Base-by-base conservation (phyloP, 2,113 vertebrate species). In the Tyto alba region DNA sequence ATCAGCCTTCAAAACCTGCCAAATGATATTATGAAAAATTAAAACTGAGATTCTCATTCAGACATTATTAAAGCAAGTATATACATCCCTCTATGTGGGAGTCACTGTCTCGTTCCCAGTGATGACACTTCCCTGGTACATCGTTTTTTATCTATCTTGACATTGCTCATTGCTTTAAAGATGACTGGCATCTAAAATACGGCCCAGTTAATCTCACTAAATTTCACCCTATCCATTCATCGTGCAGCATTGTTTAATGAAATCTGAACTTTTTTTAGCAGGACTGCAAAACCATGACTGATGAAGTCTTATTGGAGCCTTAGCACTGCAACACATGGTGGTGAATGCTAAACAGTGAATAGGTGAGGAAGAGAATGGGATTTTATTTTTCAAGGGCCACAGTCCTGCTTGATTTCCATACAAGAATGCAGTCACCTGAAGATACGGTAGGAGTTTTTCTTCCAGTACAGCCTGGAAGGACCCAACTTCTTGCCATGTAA, bases 161-260 rank as follows among this genome's bases (percentile, higher is more conserved):
- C 97, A 97, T 77, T 93, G 91, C 73, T 92, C 72, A 75, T 55
- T 95, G 94, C 93, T 95, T 90, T 95, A 57, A 95, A 93, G 84
- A 95, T 95, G 87, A 90, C 41, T 91, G 93, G 86, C 96, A 92
- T 41, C 80, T 95, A 43, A 86, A 91, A 91, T 8, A 66, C 88
- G 95, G 92, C 90, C 91, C 93, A 93, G 95, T 77, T 97, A 87
- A 96, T 97, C 95, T 94, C 93, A 53, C 90, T 83, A 32, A 69
- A 95, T 95, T 91, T 97, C 62, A 77, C 48, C 88, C 86, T 67
- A 22, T 67, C 90, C 90, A 66, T 95, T 90, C 95, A 96, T 85
- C 3, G 22, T 20, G 29, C 85, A 75, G 79, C 81, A 52, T 62
- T 88, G 73, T 95, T 96, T 96, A 96, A 97, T 96, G 95, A 98